These are phyloP conservation scores for Dipodomys spectabilis DNA, from an alignment of 2,113 vertebrate genomes.

Conservation along the genomic window DNA sequence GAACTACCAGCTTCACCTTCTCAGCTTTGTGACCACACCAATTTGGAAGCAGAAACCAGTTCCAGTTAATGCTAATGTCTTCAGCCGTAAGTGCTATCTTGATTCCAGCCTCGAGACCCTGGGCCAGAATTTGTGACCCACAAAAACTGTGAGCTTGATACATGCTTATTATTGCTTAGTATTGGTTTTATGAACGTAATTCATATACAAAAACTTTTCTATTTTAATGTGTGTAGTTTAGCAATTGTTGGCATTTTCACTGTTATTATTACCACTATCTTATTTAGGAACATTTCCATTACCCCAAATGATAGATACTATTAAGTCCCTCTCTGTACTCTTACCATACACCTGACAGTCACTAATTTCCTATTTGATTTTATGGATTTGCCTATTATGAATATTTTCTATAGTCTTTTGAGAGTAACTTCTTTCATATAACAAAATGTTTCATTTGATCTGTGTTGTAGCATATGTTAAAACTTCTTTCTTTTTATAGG, in stretches of 20 bases:
- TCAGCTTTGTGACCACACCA: background rate
- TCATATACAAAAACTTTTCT: background rate
- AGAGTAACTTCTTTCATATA: background rate
- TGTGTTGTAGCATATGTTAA: background rate
- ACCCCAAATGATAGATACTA: background rate
- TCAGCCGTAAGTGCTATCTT: background rate
- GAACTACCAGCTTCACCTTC: background rate
- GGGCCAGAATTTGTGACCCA: background rate
- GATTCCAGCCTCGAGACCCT: background rate
- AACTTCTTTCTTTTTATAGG: constrained; percentile 8
- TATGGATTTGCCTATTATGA: background rate
- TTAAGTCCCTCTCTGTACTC: background rate
- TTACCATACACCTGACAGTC: background rate
- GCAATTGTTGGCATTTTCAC: background rate
- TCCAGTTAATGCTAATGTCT: background rate
- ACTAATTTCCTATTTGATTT: background rate
- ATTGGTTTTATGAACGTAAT: constrained; percentile 11
- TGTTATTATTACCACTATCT: background rate
- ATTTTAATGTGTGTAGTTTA: constrained; percentile 11
- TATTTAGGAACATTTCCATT: constrained; percentile 34
- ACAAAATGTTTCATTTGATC: background rate
- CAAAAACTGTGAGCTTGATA: constrained; percentile 49
- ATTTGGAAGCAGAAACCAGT: background rate
- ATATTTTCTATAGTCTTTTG: constrained; percentile 22
- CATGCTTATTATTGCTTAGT: constrained; percentile 12